Evolutionary conservation across 2,888 invertebrate species (phyloP), one percentile per base, ranked within the genome.

Genomic region (Dendrolimus pini): DNA sequence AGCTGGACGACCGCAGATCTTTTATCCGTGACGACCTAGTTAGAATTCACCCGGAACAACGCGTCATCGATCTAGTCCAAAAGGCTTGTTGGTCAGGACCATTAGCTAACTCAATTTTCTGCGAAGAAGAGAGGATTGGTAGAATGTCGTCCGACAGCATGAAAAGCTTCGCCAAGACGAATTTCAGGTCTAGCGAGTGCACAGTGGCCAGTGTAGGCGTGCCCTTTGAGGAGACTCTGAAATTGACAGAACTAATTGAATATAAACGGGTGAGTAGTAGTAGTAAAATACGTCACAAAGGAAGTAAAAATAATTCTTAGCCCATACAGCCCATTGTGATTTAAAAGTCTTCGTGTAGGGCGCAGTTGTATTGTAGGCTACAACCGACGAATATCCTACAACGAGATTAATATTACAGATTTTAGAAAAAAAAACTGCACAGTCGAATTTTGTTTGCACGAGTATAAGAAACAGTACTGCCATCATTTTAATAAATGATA

Each of bases 41-140:
- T 8, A 70, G 80, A 8, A 65, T 83, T 0, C 57, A 64, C 2
- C 80, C 81, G 0, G 74, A 80, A 52, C 76, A 80, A 53, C 75
- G 80, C 0, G 77, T 78, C 0, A 59, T 89, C 53, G 89, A 89
- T 59, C 62, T 87, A 18, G 68, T 83, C 0, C 89, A 89, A 59
- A 70, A 64, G 14, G 89, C 89, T 0, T 74, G 78, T 52, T 89
- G 83, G 77, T 65, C 69, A 0, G 89, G 89, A 0, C 76, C 80
- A 0, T 74, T 87, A 0, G 56, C 69, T 9, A 85, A 89, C 65
- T 86, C 89, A 0, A 63, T 80, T 52, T 89, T 75, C 66, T 89
- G 89, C 59, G 70, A 69, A 2, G 65, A 75, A 52, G 71, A 65
- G 0, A 66, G 84, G 53, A 74, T 86, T 41, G 68, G 70, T 1